phyloP scores from a whole-genome alignment of 2,888 invertebrate genomes.

The Callinectes sapidus region DNA sequence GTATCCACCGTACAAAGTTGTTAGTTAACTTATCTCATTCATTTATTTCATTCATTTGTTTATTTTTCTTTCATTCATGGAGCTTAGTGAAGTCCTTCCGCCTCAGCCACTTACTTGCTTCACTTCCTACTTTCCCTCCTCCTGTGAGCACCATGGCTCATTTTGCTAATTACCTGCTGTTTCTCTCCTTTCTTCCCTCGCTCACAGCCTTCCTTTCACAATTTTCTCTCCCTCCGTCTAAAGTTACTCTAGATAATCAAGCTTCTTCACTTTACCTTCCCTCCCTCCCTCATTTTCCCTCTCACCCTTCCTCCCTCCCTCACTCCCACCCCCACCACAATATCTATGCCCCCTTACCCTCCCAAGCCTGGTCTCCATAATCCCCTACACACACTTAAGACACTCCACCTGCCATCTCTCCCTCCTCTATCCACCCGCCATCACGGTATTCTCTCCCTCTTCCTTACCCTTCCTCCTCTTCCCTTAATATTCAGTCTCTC shows the following conservation, averaged over 20 bases:
- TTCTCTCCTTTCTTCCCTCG: slow-evolving; percentile 22
- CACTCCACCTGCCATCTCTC: slow-evolving; percentile 11
- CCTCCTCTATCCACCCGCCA: background rate
- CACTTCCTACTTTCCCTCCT: background rate
- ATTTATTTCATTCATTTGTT: background rate
- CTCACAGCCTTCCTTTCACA: background rate
- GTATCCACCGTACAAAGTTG: too few relatives aligned
- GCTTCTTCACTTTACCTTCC: background rate
- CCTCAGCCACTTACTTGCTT: background rate
- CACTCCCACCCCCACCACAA: background rate
- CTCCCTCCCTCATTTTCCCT: background rate
- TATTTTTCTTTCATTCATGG: background rate
- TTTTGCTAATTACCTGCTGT: slow-evolving; percentile 1
- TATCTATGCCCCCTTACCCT: background rate
- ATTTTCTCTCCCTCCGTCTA: slow-evolving; percentile 9
- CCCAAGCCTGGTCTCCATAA: background rate
- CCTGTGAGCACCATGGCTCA: background rate
- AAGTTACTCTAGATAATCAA: slow-evolving; percentile 13
- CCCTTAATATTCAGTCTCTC: background rate
- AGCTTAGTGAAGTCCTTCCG: background rate
- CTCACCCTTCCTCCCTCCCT: background rate
- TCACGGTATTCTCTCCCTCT: background rate
- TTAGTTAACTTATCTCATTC: background rate
- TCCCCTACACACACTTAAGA: slow-evolving; percentile 16
- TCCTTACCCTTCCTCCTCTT: background rate